Evolutionary conservation across 1,140 invertebrate species (phyloP), one percentile per base, ranked within the genome.

Genomic region (Drosophila ananassae): DNA sequence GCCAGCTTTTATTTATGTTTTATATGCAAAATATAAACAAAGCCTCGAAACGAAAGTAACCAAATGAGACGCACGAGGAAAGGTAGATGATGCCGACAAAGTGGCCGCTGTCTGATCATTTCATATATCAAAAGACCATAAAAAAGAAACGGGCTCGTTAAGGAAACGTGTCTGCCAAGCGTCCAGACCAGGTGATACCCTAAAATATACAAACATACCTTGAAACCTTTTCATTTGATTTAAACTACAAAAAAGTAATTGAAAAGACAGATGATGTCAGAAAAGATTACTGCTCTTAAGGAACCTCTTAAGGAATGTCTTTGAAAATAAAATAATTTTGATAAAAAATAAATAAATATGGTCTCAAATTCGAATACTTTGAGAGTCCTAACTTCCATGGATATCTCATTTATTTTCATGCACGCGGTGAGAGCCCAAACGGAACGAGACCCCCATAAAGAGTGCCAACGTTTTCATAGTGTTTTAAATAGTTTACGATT

Each of bases 111-210:
- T 71, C 76, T 62, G 73, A 85, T 85, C 84, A 75, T 85, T 85
- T 78, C 64, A 87, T 87, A 87, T 79, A 85, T 87, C 83, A 82
- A 87, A 82, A 74, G 64, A 44, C 79, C 72, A 87, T 89, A 83
- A 77, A 87, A 68, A 69, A 48, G 41, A 76, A 89, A 78, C 74
- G 64, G 78, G 72, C 83, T 89, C 79, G 83, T 79, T 89, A 73
- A 41, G 7, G 21, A 30, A 32, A 3, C n/a, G 64, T 37, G 47
- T 28, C 2, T 21, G 13, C 12, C 1, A 1, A 17, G 13, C 3
- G 2, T 28, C 21, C 8, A 25, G 12, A 64, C 47, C 8, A 5
- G 10, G 2, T 8, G 22, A 17, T 55, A 57, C 54, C 17, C 25
- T 39, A 25, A 28, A 48, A 44, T 44, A 22, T 21, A 71, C 58